Evolutionary conservation across 1,140 invertebrate species (phyloP), one percentile per base, ranked within the genome.

Genomic region (Phortica variegata): DNA sequence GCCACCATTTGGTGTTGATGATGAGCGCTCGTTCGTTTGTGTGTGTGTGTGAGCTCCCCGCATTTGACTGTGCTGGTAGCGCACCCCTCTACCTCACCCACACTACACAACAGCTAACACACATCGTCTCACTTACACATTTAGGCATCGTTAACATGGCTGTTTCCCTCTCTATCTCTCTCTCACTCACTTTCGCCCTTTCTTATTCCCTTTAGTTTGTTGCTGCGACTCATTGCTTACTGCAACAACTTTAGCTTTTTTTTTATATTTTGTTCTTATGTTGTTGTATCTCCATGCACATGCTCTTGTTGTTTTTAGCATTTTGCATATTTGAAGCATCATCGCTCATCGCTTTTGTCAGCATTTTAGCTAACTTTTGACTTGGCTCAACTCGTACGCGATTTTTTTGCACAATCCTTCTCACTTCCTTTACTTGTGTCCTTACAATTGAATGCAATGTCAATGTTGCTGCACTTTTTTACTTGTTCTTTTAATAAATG

Each of bases 301-400:
- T n/a, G n/a, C n/a, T n/a, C n/a, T n/a, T n/a, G n/a, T n/a, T n/a
- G n/a, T n/a, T n/a, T n/a, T n/a, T n/a, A n/a, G n/a, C n/a, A n/a
- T 68, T 68, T 68, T 68, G 63, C 63, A 68, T 68, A 68, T 68
- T 68, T 68, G 63, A 68, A 63, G 63, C 63, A 68, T 68, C 63
- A 68, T 68, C 63, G 63, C 63, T 68, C 63, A 68, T 68, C 63
- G 63, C 63, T 68, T 68, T 68, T 68, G 63, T 68, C 60, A 62
- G 54, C 54, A 60, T 68, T n/a, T n/a, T 68, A 68, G 63, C 63
- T 56, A 68, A 68, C 63, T 66, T 66, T 66, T 58, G 52, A 54
- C 36, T 29, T 40, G n/a, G n/a, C n/a, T n/a, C n/a, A n/a, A n/a
- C n/a, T n/a, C n/a, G n/a, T n/a, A n/a, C n/a, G n/a, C n/a, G n/a